A percentile compares a stretch with the other conserved stretches of the same genome.
These are phyloP conservation scores for Falco cherrug DNA, from an alignment of 2,797 vertebrate species.

Conservation along the genomic window DNA sequence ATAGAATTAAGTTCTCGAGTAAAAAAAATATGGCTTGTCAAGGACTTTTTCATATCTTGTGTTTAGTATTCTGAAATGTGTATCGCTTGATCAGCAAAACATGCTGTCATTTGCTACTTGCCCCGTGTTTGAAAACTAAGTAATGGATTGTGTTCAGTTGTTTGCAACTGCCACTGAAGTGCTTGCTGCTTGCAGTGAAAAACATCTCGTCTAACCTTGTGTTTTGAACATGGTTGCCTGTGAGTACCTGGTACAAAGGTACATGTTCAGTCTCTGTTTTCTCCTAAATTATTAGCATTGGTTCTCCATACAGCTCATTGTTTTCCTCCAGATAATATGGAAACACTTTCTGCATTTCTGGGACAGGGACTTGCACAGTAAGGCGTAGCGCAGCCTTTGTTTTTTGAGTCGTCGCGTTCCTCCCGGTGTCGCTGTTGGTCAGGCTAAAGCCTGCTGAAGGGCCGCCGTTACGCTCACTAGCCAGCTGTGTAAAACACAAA, in stretches of 20 bases:
- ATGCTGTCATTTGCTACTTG: background rate
- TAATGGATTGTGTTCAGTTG: background rate
- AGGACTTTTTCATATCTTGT: background rate
- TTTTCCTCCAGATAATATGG: background rate
- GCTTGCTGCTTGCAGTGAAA: background rate
- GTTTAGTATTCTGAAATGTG: background rate
- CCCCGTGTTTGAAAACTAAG: background rate
- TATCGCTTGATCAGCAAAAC: background rate
- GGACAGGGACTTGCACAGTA: background rate
- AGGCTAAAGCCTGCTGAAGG: background rate
- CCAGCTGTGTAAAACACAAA: background rate
- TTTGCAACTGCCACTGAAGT: background rate
- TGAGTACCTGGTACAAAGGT: background rate
- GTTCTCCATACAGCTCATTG: background rate
- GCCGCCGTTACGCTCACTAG: background rate
- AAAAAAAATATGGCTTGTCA: background rate
- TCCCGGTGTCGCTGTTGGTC: slow-evolving; percentile 43
- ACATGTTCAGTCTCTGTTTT: background rate
- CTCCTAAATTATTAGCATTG: background rate
- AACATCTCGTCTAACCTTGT: fast-evolving
- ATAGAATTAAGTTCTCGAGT: background rate
- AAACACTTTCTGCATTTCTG: background rate
- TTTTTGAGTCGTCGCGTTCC: background rate
- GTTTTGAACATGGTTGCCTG: background rate
- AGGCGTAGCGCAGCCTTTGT: fast-evolving